phyloP scores from a whole-genome alignment of 2,113 vertebrate genomes.

The Myiagra hebetior region DNA sequence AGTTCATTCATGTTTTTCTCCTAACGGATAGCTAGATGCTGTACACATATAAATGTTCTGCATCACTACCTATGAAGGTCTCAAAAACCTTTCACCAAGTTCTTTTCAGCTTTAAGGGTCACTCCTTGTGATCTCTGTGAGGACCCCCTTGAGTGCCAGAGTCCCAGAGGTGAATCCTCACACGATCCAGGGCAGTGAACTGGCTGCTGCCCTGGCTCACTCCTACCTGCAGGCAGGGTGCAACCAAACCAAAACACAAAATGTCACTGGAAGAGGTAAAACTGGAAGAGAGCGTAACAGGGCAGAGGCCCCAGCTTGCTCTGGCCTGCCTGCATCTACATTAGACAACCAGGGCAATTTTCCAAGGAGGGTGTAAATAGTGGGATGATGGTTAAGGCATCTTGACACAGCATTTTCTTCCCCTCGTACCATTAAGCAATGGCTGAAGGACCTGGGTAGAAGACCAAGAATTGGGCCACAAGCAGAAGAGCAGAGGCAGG shows the following conservation, averaged over 20 bases:
- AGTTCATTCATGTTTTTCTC: background rate
- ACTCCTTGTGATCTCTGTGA: background rate
- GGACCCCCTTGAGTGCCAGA: background rate
- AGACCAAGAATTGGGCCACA: background rate
- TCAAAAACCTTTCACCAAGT: background rate
- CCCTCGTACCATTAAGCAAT: rapidly evolving
- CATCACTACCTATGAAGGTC: background rate
- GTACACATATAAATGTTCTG: background rate
- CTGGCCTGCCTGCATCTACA: rapidly evolving
- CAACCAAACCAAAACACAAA: background rate
- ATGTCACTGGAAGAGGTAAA: background rate
- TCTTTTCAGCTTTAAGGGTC: background rate
- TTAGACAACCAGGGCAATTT: background rate
- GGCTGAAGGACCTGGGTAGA: background rate
- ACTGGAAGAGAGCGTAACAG: rapidly evolving
- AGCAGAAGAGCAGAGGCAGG: background rate
- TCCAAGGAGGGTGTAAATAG: background rate
- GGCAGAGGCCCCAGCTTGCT: rapidly evolving
- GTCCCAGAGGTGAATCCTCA: rapidly evolving
- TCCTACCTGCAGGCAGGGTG: rapidly evolving
- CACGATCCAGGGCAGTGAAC: background rate
- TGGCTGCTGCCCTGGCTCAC: background rate
- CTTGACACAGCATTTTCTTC: background rate
- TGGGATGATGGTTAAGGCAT: background rate
- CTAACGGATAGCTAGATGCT: background rate